These are phyloP conservation scores for Sitodiplosis mosellana DNA, from an alignment of 1,140 invertebrate species.

Conservation along the genomic window DNA sequence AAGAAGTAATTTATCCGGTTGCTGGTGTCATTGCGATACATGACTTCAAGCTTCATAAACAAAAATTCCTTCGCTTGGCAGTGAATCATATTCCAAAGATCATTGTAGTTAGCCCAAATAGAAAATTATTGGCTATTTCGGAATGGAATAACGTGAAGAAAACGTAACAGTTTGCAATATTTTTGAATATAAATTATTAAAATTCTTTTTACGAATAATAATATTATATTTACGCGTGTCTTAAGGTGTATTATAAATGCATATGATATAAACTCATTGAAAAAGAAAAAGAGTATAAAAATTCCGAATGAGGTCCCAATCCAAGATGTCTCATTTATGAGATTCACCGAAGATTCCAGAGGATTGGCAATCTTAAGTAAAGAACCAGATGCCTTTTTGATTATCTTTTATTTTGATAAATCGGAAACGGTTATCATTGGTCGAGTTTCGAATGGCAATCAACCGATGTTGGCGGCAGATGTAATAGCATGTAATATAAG, in stretches of 20 bases:
- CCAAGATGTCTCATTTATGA: conserved; percentile 39
- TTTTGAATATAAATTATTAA: no score
- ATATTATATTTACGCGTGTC: conserved; percentile 1
- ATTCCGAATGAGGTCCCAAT: conserved; percentile 28
- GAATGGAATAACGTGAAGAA: conserved; percentile 5
- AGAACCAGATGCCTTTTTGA: conserved; percentile 49
- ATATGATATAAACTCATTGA: conserved; percentile 36
- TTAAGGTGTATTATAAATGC: conserved; percentile 32
- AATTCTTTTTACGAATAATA: no score
- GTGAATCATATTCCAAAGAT: conserved; percentile 16
- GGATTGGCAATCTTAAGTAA: conserved; percentile 47
- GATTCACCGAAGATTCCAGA: conserved; percentile 55
- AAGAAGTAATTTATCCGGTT: conserved; percentile 42
- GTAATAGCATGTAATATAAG: conserved; percentile 37
- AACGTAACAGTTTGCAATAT: neutral
- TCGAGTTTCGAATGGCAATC: conserved; percentile 35
- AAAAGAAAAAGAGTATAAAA: conserved; percentile 32
- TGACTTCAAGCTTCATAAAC: conserved; percentile 30
- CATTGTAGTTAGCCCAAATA: conserved; percentile 17
- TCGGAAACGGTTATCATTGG: conserved; percentile 47
- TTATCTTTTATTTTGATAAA: conserved; percentile 59
- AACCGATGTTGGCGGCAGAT: conserved; percentile 17
- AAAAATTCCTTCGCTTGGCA: conserved; percentile 25
- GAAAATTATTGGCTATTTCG: conserved; percentile 18
- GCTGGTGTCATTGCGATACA: conserved; percentile 38